Conservation (phyloP, 2,888 invertebrate species). For the Nymphalis urticae region DNA sequence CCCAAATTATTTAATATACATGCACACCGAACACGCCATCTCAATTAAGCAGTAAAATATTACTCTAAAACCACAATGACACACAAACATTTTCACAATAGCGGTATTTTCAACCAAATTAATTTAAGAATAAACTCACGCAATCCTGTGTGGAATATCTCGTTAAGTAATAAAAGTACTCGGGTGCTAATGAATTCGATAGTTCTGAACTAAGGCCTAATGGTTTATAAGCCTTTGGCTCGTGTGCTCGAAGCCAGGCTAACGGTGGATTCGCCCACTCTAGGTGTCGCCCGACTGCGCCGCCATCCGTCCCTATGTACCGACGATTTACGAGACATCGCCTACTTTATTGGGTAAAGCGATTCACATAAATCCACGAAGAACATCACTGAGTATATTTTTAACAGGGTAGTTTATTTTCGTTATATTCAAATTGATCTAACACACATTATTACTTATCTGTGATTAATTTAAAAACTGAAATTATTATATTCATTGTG, state of each 20-base stretch:
- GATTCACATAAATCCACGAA: conserved; percentile 72
- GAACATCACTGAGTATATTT: conserved; percentile 59
- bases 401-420: conserved; percentile 56
- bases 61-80: conserved; percentile 22
- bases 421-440: conserved; percentile 42
- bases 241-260: conserved; percentile 48
- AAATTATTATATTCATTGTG: too few species aligned
- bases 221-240: conserved; percentile 37
- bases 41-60: conserved; percentile 20
- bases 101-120: conserved; percentile 29
- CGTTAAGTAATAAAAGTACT: conserved; percentile 25
- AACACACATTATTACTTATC: conserved; percentile 29
- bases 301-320: conserved; percentile 61
- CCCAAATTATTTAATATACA: conserved; percentile 2
- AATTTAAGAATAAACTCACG: conserved; percentile 31
- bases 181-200: conserved; percentile 30
- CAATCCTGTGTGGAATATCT: conserved; percentile 23
- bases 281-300: conserved; percentile 67
- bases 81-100: conserved; percentile 21
- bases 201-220: conserved; percentile 28
- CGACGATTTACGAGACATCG: conserved; percentile 74
- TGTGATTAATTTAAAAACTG: conserved; percentile 9
- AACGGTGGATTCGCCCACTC: conserved; percentile 77
- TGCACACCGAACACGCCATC: conserved; percentile 4
- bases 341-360: conserved; percentile 75